Percentiles rank a stretch among this genome's conserved stretches.
Evolutionary conservation across 2,113 vertebrate genomes (phyloP).

Genomic region (Xenus cinereus): DNA sequence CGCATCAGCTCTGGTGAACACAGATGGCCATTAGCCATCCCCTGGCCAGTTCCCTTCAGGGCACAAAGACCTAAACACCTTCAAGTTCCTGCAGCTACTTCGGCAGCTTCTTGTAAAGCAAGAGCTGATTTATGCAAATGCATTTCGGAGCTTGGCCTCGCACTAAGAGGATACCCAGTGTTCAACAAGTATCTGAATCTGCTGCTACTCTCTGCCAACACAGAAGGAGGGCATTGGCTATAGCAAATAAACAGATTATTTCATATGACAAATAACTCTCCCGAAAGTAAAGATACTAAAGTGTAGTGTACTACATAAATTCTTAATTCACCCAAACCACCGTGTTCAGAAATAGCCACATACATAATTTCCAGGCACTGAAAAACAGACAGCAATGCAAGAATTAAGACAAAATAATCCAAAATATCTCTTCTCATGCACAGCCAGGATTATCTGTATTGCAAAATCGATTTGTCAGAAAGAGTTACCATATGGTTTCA

Average conservation of each 20-base stretch:
- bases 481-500: background rate
- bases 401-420: conserved; percentile 11
- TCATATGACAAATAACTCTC: background rate
- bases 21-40: background rate
- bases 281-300: background rate
- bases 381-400: background rate
- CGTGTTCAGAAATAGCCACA: background rate
- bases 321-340: background rate
- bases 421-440: background rate
- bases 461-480: background rate
- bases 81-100: background rate
- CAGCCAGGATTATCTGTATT: background rate
- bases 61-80: background rate
- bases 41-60: background rate
- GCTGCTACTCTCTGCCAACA: background rate
- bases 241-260: background rate
- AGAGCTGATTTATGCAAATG: background rate
- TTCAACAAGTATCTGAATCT: background rate
- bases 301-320: fast-evolving
- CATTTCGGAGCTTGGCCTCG: background rate
- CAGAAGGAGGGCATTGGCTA: background rate
- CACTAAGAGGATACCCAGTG: background rate
- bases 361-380: background rate
- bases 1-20: background rate
- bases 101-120: background rate